Percentiles rank a stretch among this genome's conserved stretches.
Conservation (phyloP, 2,888 invertebrate species). For the Himalopsyche anomala region DNA sequence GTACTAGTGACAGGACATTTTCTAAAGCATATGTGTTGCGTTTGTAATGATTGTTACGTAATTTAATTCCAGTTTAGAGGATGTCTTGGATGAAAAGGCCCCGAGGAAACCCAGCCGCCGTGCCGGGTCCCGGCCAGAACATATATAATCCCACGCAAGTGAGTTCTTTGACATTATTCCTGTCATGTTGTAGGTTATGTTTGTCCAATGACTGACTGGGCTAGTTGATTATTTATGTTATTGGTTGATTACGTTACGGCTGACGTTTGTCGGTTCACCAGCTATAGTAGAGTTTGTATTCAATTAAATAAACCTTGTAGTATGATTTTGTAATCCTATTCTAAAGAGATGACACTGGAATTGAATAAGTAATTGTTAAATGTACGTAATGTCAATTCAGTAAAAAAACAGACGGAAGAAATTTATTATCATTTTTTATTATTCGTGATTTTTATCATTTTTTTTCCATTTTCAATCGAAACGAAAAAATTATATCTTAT, state of each 20-base stretch:
- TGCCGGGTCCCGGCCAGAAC: conserved; percentile 67
- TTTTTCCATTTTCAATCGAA: too few relatives aligned
- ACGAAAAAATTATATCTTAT: too few relatives aligned
- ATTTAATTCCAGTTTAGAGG: conserved; percentile 70
- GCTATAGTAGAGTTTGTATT: neutral
- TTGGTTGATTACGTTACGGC: conserved; percentile 18
- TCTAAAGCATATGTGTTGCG: conserved; percentile 68
- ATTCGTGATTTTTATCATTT: too few relatives aligned
- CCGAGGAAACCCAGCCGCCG: conserved; percentile 69
- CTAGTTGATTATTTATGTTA: conserved; percentile 40
- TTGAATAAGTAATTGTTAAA: too few relatives aligned
- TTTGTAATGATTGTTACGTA: conserved; percentile 71
- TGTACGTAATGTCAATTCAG: too few relatives aligned
- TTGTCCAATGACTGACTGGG: conserved; percentile 45
- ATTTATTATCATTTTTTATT: too few relatives aligned
- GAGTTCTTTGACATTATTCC: conserved; percentile 70
- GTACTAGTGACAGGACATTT: conserved; percentile 60
- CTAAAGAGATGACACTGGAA: too few relatives aligned
- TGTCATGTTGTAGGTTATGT: conserved; percentile 59
- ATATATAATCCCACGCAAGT: conserved; percentile 72
- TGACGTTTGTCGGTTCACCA: conserved; percentile 30
- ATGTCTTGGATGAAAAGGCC: conserved; percentile 77
- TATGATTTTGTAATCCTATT: neutral
- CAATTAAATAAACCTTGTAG: conserved; percentile 18
- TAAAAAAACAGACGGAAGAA: too few relatives aligned